These are phyloP conservation scores for Glossosoma conforme DNA, from an alignment of 1,140 invertebrate genomes.

Conservation along the genomic window DNA sequence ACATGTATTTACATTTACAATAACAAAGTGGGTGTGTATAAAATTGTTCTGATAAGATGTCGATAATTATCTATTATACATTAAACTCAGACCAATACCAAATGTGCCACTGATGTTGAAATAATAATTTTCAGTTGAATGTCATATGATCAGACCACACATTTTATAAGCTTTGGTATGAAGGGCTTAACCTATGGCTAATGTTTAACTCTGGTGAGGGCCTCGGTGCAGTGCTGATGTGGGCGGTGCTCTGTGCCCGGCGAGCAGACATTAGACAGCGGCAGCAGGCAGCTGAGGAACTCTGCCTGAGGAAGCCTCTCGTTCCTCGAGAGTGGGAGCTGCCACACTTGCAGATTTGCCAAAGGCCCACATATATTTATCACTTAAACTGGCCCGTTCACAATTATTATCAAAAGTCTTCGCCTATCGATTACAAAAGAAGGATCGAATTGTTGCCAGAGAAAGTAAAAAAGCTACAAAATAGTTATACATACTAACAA, in stretches of 20 bases:
- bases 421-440: conserved; percentile 21
- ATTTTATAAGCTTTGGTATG: conserved; percentile 32
- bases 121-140: conserved; percentile 23
- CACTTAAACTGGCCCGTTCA: conserved; percentile 32
- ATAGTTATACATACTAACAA: conserved; percentile 14
- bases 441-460: conserved; percentile 19
- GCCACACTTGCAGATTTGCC: conserved; percentile 25
- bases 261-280: too few relatives aligned
- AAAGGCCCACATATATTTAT: conserved; percentile 27
- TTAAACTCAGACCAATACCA: conserved; percentile 30
- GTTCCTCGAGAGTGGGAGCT: conserved; percentile 20
- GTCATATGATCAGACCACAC: conserved; percentile 23
- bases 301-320: too few relatives aligned
- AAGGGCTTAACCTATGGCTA: conserved; percentile 31
- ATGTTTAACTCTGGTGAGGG: conserved; percentile 22
- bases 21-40: conserved; percentile 54
- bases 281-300: too few relatives aligned
- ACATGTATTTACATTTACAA: conserved; percentile 56
- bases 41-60: conserved; percentile 37
- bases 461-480: conserved; percentile 27
- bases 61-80: conserved; percentile 31
- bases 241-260: too few relatives aligned
- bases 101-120: conserved; percentile 30
- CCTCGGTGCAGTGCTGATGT: too few relatives aligned
- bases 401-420: conserved; percentile 26